Percentiles rank a stretch among this genome's conserved stretches.
Evolutionary conservation across 2,888 invertebrate species (phyloP).

Genomic region (Phorcus lineatus): DNA sequence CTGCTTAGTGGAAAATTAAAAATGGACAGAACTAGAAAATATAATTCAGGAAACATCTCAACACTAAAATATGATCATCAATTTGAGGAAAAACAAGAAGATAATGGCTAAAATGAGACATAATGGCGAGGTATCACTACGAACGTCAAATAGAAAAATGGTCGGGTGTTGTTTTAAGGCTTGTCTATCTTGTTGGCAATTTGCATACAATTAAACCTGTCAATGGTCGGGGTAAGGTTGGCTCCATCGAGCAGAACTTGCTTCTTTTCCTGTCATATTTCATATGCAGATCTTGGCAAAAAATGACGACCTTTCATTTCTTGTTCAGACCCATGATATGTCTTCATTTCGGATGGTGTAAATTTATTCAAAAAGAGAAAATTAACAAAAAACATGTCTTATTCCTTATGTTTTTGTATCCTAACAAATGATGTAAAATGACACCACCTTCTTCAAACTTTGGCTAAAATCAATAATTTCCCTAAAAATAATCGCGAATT

Average conservation of each 20-base stretch:
- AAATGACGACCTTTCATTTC: too few relatives aligned
- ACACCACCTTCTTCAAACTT: too few relatives aligned
- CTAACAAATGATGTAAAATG: too few relatives aligned
- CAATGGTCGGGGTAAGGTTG: not conserved
- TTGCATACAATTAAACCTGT: slow-evolving; percentile 23
- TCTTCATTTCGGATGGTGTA: too few relatives aligned
- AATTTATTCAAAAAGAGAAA: too few relatives aligned
- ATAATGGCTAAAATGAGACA: slow-evolving; percentile 15
- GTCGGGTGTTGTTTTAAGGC: slow-evolving; percentile 7
- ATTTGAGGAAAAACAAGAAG: slow-evolving; percentile 1
- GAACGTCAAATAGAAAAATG: not conserved
- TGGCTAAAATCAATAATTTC: too few relatives aligned
- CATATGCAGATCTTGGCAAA: not conserved
- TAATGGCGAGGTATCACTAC: not conserved
- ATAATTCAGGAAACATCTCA: not conserved
- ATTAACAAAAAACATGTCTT: too few relatives aligned
- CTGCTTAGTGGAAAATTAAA: too few relatives aligned
- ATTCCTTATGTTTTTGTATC: too few relatives aligned
- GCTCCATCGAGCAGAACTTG: not conserved
- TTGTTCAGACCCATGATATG: too few relatives aligned
- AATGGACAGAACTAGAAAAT: not conserved
- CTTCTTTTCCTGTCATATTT: not conserved
- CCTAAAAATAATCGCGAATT: too few relatives aligned
- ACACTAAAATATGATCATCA: not conserved
- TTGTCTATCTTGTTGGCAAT: slow-evolving; percentile 6